Evolutionary conservation across 2,888 invertebrate genomes (phyloP).

Genomic region (Trichogramma dendrolimi): DNA sequence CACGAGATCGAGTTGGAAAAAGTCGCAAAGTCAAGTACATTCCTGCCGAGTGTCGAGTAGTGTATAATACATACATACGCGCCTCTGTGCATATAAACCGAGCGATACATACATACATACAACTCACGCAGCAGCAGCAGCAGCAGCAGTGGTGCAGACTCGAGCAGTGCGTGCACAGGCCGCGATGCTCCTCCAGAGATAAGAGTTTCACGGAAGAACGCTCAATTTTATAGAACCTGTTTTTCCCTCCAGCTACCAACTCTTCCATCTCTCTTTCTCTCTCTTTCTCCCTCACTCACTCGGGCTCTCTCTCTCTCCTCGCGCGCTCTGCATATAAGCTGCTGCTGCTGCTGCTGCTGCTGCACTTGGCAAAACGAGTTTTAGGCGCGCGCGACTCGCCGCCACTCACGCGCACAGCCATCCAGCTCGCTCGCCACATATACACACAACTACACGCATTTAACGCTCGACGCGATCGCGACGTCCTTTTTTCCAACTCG

Average conservation of each 20-base stretch:
- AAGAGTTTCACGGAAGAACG: slow-evolving; percentile 45
- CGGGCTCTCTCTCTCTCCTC: neutral
- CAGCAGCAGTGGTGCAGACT: neutral
- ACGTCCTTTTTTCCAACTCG: slow-evolving; percentile 37
- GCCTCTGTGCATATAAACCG: neutral
- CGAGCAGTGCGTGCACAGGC: slow-evolving; percentile 13
- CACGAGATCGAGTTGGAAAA: slow-evolving; percentile 1
- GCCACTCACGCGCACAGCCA: slow-evolving; percentile 14
- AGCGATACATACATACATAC: slow-evolving; percentile 1
- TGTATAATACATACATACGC: slow-evolving; percentile 7
- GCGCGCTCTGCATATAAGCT: neutral
- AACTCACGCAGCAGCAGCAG: no score
- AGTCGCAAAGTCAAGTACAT: slow-evolving; percentile 5
- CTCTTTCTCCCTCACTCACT: slow-evolving; percentile 15
- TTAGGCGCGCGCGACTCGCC: slow-evolving; percentile 26
- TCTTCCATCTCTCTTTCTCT: slow-evolving; percentile 15
- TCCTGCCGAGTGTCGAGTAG: slow-evolving; percentile 7
- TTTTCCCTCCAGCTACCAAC: slow-evolving; percentile 29
- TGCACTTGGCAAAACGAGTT: slow-evolving; percentile 38
- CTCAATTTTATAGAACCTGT: slow-evolving; percentile 50
- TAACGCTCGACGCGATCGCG: slow-evolving; percentile 37
- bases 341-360: slow-evolving; percentile 13
- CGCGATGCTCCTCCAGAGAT: slow-evolving; percentile 33
- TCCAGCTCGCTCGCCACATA: no score
- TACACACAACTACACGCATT: slow-evolving; percentile 34